Conservation (phyloP, 2,888 invertebrate species). For the Cheilosia grossa region DNA sequence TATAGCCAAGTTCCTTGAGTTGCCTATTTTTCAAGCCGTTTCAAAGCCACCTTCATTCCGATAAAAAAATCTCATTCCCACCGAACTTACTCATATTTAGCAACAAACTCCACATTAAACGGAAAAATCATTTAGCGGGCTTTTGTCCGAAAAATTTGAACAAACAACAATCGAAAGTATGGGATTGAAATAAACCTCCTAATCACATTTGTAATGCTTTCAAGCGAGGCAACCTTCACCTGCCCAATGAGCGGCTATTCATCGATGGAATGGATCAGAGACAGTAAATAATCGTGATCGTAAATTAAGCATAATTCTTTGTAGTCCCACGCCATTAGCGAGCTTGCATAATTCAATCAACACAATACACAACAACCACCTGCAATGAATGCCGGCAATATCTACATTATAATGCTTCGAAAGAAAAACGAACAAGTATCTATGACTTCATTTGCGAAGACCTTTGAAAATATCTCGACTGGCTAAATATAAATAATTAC, state of each 20-base stretch:
- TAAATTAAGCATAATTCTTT: constrained; percentile 61
- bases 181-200: constrained; percentile 17
- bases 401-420: no score
- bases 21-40: no score
- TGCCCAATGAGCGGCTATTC: constrained; percentile 37
- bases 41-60: no score
- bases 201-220: constrained; percentile 56
- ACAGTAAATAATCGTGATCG: constrained; percentile 43
- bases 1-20: no score
- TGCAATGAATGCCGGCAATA: constrained; percentile 15
- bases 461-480: constrained; percentile 39
- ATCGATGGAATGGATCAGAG: constrained; percentile 18
- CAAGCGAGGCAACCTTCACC: constrained; percentile 63
- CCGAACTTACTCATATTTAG: no score
- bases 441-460: constrained; percentile 37
- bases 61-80: no score
- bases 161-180: neutral
- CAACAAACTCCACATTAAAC: neutral
- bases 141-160: neutral
- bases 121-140: constrained; percentile 26
- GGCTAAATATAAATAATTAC: constrained; percentile 57
- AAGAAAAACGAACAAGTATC: no score
- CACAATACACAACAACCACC: constrained; percentile 40
- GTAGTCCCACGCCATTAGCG: constrained; percentile 45
- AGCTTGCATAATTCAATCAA: constrained; percentile 64